Conservation (phyloP, 2,888 invertebrate genomes). For the Ethmia dodecea region DNA sequence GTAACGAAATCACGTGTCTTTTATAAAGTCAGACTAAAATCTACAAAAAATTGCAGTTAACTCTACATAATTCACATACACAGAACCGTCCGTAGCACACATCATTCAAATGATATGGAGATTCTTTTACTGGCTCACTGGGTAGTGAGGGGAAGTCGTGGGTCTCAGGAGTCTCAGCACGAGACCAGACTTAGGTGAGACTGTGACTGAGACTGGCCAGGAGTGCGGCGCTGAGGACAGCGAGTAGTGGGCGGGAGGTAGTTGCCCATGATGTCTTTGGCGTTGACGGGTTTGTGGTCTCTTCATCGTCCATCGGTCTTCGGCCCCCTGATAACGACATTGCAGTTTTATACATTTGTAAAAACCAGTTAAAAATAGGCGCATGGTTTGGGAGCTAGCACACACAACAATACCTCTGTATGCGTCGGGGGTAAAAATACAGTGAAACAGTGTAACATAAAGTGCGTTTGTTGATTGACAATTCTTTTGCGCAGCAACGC, state of each 20-base stretch:
- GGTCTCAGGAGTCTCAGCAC: slow-evolving; percentile 19
- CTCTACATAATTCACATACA: slow-evolving; percentile 23
- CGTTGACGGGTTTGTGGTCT: slow-evolving; percentile 42
- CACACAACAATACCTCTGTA: too few relatives aligned
- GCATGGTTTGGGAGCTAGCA: too few relatives aligned
- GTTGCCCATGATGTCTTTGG: slow-evolving; percentile 39
- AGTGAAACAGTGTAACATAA: too few relatives aligned
- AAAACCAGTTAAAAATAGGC: too few relatives aligned
- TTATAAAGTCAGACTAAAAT: slow-evolving; percentile 31
- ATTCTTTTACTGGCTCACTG: slow-evolving; percentile 33
- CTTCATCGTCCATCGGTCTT: slow-evolving; percentile 28
- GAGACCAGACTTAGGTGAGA: slow-evolving; percentile 32
- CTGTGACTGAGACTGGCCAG: slow-evolving; percentile 26
- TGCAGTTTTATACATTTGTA: too few relatives aligned
- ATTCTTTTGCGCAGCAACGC: too few relatives aligned
- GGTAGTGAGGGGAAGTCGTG: slow-evolving; percentile 20
- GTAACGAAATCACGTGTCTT: slow-evolving; percentile 30
- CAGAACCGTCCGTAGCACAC: slow-evolving; percentile 22
- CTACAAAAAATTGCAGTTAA: slow-evolving; percentile 20
- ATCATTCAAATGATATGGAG: slow-evolving; percentile 46
- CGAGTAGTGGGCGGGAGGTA: slow-evolving; percentile 24
- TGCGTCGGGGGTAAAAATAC: too few relatives aligned
- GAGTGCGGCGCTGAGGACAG: slow-evolving; percentile 26
- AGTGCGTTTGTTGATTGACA: too few relatives aligned
- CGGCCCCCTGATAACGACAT: too few relatives aligned